phyloP scores from a whole-genome alignment of 2,888 invertebrate species.

The Electrophaes corylata region DNA sequence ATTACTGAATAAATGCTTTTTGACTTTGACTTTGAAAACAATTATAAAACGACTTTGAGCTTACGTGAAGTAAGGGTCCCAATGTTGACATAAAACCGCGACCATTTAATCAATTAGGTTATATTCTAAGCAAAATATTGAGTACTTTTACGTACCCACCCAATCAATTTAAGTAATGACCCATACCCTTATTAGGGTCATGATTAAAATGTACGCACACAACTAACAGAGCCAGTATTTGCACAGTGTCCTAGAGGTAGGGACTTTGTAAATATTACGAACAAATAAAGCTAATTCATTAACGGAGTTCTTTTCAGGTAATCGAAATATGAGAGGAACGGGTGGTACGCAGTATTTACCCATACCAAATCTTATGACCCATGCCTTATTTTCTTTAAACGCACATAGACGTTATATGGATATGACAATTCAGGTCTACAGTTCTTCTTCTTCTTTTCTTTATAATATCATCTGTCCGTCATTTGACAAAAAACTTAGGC shows the following conservation, averaged over 20 bases:
- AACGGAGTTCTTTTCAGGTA: slow-evolving; percentile 40
- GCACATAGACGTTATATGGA: too few species aligned
- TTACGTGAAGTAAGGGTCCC: background rate
- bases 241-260: slow-evolving; percentile 54
- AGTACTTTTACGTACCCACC: background rate
- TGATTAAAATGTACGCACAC: slow-evolving; percentile 66
- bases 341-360: slow-evolving; percentile 4
- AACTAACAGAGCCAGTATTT: slow-evolving; percentile 69
- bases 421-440: too few species aligned
- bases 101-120: background rate
- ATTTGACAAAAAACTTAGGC: too few species aligned
- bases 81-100: background rate
- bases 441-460: too few species aligned
- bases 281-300: slow-evolving; percentile 42
- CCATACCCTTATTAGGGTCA: slow-evolving; percentile 42
- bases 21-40: too few species aligned
- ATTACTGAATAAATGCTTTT: too few species aligned
- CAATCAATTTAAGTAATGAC: slow-evolving; percentile 59
- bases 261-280: slow-evolving; percentile 33
- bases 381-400: too few species aligned
- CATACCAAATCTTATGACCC: too few species aligned
- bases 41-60: too few species aligned
- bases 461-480: too few species aligned
- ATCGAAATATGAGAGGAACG: slow-evolving; percentile 43
- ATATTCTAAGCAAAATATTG: background rate